Evolutionary conservation across 2,888 invertebrate species (phyloP).

Genomic region (Hecatera dysodea): DNA sequence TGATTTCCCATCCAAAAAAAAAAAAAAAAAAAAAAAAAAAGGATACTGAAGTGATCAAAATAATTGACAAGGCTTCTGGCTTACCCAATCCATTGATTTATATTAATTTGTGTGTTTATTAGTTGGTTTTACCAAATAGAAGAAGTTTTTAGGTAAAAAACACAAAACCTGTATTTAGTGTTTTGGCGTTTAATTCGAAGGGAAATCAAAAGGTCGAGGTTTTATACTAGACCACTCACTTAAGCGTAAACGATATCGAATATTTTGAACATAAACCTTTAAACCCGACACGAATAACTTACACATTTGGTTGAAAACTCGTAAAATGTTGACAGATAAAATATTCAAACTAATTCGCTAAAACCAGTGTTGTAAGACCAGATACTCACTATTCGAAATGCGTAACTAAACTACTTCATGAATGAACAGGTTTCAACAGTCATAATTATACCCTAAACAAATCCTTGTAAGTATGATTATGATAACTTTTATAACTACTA

Average conservation of each 20-base stretch:
- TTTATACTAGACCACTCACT: background rate
- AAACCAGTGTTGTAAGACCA: slow-evolving; percentile 31
- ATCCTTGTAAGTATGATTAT: slow-evolving; percentile 3
- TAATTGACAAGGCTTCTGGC: slow-evolving; percentile 31
- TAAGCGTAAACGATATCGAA: background rate
- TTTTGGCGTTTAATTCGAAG: background rate
- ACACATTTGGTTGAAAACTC: background rate
- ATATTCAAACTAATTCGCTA: slow-evolving; percentile 30
- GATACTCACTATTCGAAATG: slow-evolving; percentile 6
- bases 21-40: too few relatives aligned
- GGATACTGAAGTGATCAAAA: slow-evolving; percentile 29
- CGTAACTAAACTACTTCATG: slow-evolving; percentile 6
- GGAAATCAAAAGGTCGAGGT: too few relatives aligned
- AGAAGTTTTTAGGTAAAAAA: background rate
- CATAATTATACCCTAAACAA: slow-evolving; percentile 18
- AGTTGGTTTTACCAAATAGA: slow-evolving; percentile 1
- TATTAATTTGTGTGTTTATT: slow-evolving; percentile 18
- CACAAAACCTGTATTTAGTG: background rate
- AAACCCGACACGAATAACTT: background rate
- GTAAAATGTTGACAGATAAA: slow-evolving; percentile 20
- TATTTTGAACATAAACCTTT: background rate
- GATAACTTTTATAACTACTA: slow-evolving; percentile 26
- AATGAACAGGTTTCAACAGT: slow-evolving; percentile 27
- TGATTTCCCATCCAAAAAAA: too few relatives aligned
- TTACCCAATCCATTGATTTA: slow-evolving; percentile 10